Conservation (phyloP, 2,113 vertebrate genomes). For the Cyanoderma ruficeps region DNA sequence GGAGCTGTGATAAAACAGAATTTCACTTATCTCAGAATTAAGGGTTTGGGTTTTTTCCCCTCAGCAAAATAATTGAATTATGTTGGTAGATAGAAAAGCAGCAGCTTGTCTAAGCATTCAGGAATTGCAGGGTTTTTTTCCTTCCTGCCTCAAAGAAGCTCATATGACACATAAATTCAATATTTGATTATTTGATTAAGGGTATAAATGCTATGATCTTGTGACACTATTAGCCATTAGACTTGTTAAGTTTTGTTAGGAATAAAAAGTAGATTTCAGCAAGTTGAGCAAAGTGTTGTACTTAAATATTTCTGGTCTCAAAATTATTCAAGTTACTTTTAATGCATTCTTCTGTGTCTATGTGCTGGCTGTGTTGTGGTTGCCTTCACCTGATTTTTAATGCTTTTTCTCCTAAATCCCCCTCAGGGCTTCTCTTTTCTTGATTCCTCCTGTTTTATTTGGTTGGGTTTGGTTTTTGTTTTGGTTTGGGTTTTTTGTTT, state of each 20-base stretch:
- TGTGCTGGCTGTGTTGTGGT: neutral
- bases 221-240: neutral
- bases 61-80: neutral
- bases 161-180: neutral
- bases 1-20: neutral
- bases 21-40: neutral
- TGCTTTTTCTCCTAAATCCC: neutral
- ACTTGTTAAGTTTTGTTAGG: neutral
- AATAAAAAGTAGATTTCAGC: neutral
- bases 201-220: neutral
- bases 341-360: neutral
- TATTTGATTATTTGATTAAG: neutral
- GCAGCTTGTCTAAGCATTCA: neutral
- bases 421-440: neutral
- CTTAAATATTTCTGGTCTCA: neutral
- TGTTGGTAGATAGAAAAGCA: neutral
- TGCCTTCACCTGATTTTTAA: neutral
- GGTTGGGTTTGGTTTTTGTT: neutral
- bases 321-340: neutral
- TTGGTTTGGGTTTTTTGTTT: neutral
- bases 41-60: neutral
- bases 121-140: neutral
- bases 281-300: neutral
- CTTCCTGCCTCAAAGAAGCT: neutral
- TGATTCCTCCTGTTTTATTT: neutral